A percentile compares a stretch with the other conserved stretches of the same genome.
phyloP scores from a whole-genome alignment of 2,113 vertebrate species.

The Pionites leucogaster region DNA sequence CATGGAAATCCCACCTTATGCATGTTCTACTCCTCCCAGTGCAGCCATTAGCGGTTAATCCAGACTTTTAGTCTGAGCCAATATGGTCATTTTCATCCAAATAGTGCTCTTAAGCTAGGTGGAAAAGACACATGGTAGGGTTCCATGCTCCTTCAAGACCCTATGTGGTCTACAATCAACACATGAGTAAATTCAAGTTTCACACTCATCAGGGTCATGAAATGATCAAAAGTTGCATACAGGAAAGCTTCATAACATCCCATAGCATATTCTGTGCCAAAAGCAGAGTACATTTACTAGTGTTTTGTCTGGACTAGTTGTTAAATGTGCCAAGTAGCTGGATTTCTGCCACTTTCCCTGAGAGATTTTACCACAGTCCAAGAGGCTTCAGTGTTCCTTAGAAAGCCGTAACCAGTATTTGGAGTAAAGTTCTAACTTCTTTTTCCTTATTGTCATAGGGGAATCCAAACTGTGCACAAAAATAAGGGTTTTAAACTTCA shows the following conservation, averaged over 20 bases:
- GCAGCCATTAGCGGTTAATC: neutral
- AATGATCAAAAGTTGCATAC: neutral
- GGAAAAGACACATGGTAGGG: neutral
- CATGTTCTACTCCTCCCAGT: neutral
- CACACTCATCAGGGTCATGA: neutral
- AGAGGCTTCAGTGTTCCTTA: slow-evolving; percentile 42
- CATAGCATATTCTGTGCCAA: slow-evolving; percentile 29
- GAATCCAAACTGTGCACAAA: neutral
- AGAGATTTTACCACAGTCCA: slow-evolving; percentile 49
- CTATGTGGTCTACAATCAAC: neutral
- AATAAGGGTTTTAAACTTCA: neutral
- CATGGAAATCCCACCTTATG: neutral
- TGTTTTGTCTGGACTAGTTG: slow-evolving; percentile 62
- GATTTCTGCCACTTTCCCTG: slow-evolving; percentile 64
- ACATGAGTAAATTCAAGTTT: neutral
- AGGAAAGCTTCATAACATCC: neutral
- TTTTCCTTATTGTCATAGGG: neutral
- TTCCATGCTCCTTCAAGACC: neutral
- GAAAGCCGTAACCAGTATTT: slow-evolving; percentile 7
- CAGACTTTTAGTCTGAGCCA: neutral
- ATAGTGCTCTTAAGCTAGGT: neutral
- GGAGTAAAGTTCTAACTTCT: neutral
- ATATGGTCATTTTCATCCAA: neutral
- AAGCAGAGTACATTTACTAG: slow-evolving; percentile 38
- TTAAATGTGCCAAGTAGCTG: slow-evolving; percentile 55